Evolutionary conservation across 2,113 vertebrate genomes (phyloP), one percentile per base, ranked within the genome.

Genomic region (Entelurus aequoreus): DNA sequence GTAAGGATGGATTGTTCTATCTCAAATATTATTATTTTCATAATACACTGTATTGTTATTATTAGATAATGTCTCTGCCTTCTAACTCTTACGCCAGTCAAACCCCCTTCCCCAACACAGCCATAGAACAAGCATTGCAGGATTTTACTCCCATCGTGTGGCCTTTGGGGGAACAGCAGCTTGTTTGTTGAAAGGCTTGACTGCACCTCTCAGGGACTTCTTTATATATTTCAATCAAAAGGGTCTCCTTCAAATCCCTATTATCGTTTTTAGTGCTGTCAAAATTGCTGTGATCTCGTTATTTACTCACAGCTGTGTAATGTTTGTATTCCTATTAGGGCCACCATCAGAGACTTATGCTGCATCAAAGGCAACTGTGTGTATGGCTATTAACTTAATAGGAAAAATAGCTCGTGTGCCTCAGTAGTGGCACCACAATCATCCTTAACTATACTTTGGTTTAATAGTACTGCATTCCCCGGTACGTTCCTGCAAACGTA

Each of bases 101-200:
- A 78, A 71, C 60, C 80, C 28, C 65, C 63, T 77, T 69, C 63
- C 65, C 68, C 60, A 74, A 66, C 72, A 83, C 74, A 16, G n/a
- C 28, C 11, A 28, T 4, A 15, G 50, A 57, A 54, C 21, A 37
- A 63, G 50, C 57, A 65, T 54, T 61, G 67, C 62, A 85, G 80
- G 72, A 83, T 77, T 86, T 87, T 71, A 90, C 71, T 82, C 77
- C 88, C 90, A 90, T 87, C 90, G 82, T 84, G 88, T 89, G 91
- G 75, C 51, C 5, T 8, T 38, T 7, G 53, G 8, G 13, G 37
- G 51, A 70, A 55, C 9, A 69, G 54, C 16, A 2, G 21, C 35
- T 73, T 63, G 55, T 56, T 63, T 64, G 5, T 71, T 49, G 54
- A 19, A 1, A 3, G 46, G 13, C 47, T 65, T 51, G 46, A 66